phyloP scores from a whole-genome alignment of 2,888 invertebrate species.

The Acanthacorydalis orientalis region DNA sequence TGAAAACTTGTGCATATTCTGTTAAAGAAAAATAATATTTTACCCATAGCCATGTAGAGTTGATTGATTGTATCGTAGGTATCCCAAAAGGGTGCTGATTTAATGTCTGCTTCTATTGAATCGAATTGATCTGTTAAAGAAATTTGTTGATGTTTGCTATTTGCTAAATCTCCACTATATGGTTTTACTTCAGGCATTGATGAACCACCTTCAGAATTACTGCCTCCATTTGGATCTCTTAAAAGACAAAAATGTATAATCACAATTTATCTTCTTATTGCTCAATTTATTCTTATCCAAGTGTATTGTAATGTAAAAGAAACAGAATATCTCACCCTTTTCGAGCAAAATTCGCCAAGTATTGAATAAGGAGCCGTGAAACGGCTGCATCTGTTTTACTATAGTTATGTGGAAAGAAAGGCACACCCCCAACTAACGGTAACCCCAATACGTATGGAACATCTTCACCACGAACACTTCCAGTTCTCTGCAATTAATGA shows the following conservation, averaged over 20 bases:
- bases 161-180: background rate
- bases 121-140: no score
- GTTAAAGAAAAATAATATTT: slow-evolving; percentile 17
- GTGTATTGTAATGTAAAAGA: slow-evolving; percentile 1
- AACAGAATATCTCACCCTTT: slow-evolving; percentile 50
- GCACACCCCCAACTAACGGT: slow-evolving; percentile 48
- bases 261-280: background rate
- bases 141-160: no score
- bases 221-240: background rate
- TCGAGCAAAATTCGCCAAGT: slow-evolving; percentile 73
- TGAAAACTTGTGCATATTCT: no score
- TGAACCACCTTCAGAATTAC: background rate
- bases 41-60: slow-evolving; percentile 67
- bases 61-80: slow-evolving; percentile 83
- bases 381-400: slow-evolving; percentile 60
- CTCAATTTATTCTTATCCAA: background rate
- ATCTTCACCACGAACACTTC: slow-evolving; percentile 76
- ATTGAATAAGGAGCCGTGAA: slow-evolving; percentile 63
- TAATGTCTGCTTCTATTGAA: slow-evolving; percentile 5
- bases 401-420: slow-evolving; percentile 59
- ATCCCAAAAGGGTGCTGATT: slow-evolving; percentile 66
- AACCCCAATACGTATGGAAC: slow-evolving; percentile 70
- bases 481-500: slow-evolving; percentile 39
- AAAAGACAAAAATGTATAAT: background rate
- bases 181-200: background rate